phyloP scores from a whole-genome alignment of 1,140 invertebrate genomes.

The Heterodera schachtii region DNA sequence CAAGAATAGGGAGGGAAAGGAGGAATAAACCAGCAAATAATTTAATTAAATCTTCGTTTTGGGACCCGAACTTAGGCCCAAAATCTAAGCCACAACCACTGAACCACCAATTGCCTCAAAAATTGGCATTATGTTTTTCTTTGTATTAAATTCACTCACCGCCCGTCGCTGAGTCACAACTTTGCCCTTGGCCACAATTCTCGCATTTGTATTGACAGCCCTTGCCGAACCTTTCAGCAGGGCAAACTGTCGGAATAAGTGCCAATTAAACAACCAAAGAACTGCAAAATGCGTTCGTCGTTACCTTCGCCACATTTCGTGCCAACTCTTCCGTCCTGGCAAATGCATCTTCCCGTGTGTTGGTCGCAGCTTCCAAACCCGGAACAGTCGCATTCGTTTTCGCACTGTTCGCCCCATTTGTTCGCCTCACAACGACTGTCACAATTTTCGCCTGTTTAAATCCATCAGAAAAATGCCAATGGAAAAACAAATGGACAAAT shows the following conservation, averaged over 20 bases:
- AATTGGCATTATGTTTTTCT: too few species aligned
- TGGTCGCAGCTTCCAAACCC: slow-evolving; percentile 54
- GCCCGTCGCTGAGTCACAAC: slow-evolving; percentile 78
- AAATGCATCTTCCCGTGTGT: slow-evolving; percentile 62
- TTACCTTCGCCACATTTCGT: slow-evolving; percentile 58
- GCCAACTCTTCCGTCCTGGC: slow-evolving; percentile 60
- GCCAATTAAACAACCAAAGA: neutral
- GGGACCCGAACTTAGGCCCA: neutral
- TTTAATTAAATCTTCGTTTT: neutral
- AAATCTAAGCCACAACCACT: neutral
- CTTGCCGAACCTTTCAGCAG: slow-evolving; percentile 59
- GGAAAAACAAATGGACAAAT: slow-evolving; percentile 67
- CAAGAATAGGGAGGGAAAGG: neutral
- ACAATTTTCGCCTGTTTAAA: slow-evolving; percentile 65
- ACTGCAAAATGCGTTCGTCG: neutral
- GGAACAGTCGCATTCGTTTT: slow-evolving; percentile 56
- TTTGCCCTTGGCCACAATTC: slow-evolving; percentile 83
- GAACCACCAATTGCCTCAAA: neutral
- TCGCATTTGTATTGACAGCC: slow-evolving; percentile 61
- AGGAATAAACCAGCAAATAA: too few species aligned
- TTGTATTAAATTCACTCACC: slow-evolving; percentile 22
- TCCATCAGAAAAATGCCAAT: slow-evolving; percentile 29
- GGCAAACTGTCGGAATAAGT: slow-evolving; percentile 47
- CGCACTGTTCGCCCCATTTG: slow-evolving; percentile 56
- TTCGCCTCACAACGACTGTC: slow-evolving; percentile 45